Percentiles rank a stretch among this genome's conserved stretches.
Conservation (phyloP, 2,797 vertebrate species). For the Muraenolepis orangiensis region DNA sequence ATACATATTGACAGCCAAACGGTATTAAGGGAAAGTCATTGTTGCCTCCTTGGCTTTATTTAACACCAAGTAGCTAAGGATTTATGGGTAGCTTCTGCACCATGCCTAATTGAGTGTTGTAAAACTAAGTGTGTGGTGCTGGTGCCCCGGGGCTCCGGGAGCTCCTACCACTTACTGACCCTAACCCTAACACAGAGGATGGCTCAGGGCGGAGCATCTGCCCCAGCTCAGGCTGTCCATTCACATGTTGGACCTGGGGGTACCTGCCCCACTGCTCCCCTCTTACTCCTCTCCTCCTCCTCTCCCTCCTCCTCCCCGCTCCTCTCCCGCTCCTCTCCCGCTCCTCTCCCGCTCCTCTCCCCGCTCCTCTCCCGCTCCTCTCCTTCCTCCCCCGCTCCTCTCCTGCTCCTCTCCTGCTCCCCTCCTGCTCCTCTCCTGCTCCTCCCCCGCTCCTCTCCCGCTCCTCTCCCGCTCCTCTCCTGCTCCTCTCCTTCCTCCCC, state of each 20-base stretch:
- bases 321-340: background rate
- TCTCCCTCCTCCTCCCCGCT: background rate
- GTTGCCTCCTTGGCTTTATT: background rate
- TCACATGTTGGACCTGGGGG: conserved; percentile 86
- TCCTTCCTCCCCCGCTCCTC: background rate
- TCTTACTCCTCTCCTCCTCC: background rate
- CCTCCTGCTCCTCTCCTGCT: background rate
- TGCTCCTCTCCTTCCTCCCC: conserved; percentile 2
- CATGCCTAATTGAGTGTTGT: conserved; percentile 81
- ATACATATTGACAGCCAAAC: background rate
- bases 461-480: conserved; percentile 10
- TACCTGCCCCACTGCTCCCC: conserved; percentile 48
- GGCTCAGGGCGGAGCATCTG: conserved; percentile 98
- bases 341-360: background rate
- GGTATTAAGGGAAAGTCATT: background rate
- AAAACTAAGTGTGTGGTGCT: conserved; percentile 69
- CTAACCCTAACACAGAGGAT: conserved; percentile 92
- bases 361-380: background rate
- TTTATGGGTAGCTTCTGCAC: conserved; percentile 64
- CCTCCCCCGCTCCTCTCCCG: background rate
- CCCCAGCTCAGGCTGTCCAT: conserved; percentile 86
- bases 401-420: background rate
- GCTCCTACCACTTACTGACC: conserved; percentile 97
- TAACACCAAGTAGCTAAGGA: conserved; percentile 39
- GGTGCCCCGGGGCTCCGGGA: conserved; percentile 69